phyloP scores from a whole-genome alignment of 2,888 invertebrate species.

The Uropetala carovei region DNA sequence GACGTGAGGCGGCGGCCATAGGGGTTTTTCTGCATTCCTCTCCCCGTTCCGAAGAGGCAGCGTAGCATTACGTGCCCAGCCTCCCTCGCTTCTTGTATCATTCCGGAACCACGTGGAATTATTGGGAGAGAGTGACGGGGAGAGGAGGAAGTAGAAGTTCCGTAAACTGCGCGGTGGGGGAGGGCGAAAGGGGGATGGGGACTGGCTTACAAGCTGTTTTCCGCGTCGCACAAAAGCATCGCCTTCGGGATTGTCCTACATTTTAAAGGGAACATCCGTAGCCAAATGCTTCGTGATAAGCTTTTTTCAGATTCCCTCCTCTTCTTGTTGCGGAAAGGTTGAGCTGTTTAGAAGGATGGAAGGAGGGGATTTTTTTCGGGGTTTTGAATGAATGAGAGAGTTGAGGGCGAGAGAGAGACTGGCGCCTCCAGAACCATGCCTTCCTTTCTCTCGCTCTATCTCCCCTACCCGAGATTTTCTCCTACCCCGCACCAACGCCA shows the following conservation, averaged over 20 bases:
- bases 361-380: conserved; percentile 35
- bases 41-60: neutral
- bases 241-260: conserved; percentile 56
- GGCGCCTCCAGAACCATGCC: neutral
- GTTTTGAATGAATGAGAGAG: conserved; percentile 22
- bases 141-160: neutral
- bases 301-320: conserved; percentile 36
- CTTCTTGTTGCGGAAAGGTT: neutral
- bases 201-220: neutral
- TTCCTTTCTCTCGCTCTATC: neutral
- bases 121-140: neutral
- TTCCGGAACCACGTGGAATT: conserved; percentile 31
- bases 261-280: conserved; percentile 60
- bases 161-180: conserved; percentile 12
- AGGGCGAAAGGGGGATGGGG: neutral
- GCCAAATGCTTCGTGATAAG: conserved; percentile 35
- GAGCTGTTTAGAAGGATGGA: neutral
- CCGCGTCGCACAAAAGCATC: neutral
- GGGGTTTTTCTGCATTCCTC: conserved; percentile 20
- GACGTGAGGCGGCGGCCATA: neutral
- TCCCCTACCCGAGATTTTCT: neutral
- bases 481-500: neutral
- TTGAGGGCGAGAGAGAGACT: too few species aligned
- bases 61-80: conserved; percentile 11
- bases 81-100: neutral